A percentile compares a stretch with the other conserved stretches of the same genome.
These are phyloP conservation scores for Adineta ricciae DNA, from an alignment of 2,888 invertebrate species.

Conservation along the genomic window DNA sequence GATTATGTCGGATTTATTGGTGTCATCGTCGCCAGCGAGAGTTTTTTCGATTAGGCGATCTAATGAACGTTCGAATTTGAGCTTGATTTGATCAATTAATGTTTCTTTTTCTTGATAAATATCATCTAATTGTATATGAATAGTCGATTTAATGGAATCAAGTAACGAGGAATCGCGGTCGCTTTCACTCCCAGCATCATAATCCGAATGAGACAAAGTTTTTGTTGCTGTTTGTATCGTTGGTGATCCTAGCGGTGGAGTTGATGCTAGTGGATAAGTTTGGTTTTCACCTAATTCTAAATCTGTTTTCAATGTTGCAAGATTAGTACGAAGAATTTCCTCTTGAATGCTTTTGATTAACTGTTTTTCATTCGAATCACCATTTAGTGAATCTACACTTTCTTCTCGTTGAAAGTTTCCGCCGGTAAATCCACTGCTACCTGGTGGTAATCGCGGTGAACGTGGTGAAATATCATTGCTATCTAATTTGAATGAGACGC, in stretches of 20 bases:
- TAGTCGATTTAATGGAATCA: not conserved
- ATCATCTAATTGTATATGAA: not conserved
- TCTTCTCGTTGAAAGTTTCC: not conserved
- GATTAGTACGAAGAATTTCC: not conserved
- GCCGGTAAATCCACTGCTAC: not conserved
- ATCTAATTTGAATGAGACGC: conserved; percentile 17
- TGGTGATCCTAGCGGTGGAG: not conserved
- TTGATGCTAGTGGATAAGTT: not conserved
- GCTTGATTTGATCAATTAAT: not conserved
- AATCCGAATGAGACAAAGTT: not conserved
- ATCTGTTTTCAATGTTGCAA: not conserved
- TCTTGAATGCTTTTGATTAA: not conserved
- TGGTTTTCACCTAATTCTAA: not conserved
- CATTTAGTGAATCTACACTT: not conserved
- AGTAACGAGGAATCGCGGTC: conserved; percentile 1
- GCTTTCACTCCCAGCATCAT: conserved; percentile 17
- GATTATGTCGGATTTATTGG: not conserved
- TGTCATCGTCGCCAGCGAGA: not conserved
- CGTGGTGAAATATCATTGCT: not conserved
- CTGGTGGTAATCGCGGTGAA: not conserved
- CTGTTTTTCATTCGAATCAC: not conserved
- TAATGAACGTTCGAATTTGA: conserved; percentile 16
- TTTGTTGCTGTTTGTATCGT: not conserved
- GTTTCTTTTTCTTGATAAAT: not conserved
- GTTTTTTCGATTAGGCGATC: conserved; percentile 6